phyloP scores from a whole-genome alignment of 1,140 invertebrate species.

The Watersipora subatra region DNA sequence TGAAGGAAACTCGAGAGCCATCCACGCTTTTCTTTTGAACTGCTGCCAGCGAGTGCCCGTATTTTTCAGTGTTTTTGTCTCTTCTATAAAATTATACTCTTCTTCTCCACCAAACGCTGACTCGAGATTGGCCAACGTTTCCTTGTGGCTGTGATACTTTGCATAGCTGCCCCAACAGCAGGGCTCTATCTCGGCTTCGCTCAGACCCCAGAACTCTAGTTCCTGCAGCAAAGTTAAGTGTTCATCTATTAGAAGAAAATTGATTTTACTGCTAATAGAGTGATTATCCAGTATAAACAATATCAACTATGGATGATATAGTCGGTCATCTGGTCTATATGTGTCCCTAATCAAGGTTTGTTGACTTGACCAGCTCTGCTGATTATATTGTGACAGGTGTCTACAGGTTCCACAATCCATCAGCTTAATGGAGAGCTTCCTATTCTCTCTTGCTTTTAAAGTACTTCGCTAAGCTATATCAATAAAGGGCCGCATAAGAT shows the following conservation, averaged over 20 bases:
- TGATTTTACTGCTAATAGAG: neutral
- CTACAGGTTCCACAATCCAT: too few species aligned
- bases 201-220: constrained; percentile 35
- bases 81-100: constrained; percentile 17
- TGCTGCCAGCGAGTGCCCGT: constrained; percentile 18
- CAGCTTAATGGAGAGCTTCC: too few species aligned
- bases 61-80: constrained; percentile 17
- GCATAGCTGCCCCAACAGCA: constrained; percentile 38
- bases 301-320: neutral
- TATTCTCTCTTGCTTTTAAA: too few species aligned
- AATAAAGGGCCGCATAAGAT: too few species aligned
- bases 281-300: neutral
- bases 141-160: constrained; percentile 29
- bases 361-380: too few species aligned
- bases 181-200: constrained; percentile 32
- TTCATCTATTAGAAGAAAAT: neutral
- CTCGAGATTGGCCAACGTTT: constrained; percentile 32
- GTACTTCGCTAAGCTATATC: too few species aligned
- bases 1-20: constrained; percentile 30
- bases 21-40: constrained; percentile 19
- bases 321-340: too few species aligned
- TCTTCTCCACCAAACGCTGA: constrained; percentile 26
- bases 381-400: too few species aligned
- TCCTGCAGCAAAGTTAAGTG: constrained; percentile 18
- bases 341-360: too few species aligned